Evolutionary conservation across 2,888 invertebrate genomes (phyloP).

Genomic region (Stenchaetothrips biformis): DNA sequence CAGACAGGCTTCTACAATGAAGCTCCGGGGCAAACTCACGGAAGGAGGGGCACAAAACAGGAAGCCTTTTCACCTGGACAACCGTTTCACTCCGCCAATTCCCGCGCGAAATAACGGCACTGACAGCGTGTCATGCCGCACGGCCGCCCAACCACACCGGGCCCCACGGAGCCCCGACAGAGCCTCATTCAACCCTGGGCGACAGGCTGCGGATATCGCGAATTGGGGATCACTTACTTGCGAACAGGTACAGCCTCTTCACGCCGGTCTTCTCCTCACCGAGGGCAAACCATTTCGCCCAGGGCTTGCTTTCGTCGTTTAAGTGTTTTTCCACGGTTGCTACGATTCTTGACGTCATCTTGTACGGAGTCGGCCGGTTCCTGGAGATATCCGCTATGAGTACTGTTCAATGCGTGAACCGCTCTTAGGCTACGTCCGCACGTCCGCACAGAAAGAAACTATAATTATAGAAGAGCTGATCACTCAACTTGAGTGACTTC

Average conservation of each 20-base stretch:
- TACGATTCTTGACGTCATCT: slow-evolving; percentile 48
- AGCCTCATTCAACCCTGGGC: too few species aligned
- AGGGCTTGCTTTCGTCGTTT: slow-evolving; percentile 64
- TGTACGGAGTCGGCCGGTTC: not conserved
- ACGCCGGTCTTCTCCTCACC: slow-evolving; percentile 69
- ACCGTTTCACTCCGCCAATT: not conserved
- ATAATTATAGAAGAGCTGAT: slow-evolving; percentile 24
- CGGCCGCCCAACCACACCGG: not conserved
- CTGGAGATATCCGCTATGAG: not conserved
- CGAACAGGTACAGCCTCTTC: slow-evolving; percentile 68
- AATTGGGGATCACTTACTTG: slow-evolving; percentile 56
- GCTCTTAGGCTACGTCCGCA: not conserved
- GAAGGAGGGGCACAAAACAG: too few species aligned
- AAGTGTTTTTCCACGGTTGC: slow-evolving; percentile 58
- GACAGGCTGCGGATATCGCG: not conserved
- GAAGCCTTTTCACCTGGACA: not conserved
- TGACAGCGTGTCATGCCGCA: not conserved
- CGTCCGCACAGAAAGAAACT: slow-evolving; percentile 20
- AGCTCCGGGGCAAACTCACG: too few species aligned
- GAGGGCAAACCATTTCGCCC: slow-evolving; percentile 61
- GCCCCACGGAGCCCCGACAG: not conserved
- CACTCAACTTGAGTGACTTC: not conserved
- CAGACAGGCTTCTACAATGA: not conserved
- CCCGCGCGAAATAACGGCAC: not conserved
- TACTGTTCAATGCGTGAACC: not conserved